Evolutionary conservation across 23 tunicate genomes (phyloP).

Genomic region (Ascidia mentula): DNA sequence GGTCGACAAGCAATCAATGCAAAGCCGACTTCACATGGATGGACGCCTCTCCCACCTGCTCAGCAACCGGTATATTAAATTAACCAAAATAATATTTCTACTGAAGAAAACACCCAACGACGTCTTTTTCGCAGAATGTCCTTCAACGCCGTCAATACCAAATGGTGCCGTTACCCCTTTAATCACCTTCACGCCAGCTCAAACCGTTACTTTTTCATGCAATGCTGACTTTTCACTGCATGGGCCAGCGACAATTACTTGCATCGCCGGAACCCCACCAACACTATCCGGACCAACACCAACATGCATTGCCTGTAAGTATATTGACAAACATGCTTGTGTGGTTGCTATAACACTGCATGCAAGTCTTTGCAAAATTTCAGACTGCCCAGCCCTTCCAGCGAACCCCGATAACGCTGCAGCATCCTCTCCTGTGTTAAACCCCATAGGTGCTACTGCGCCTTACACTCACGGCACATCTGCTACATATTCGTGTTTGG

Average conservation of each 20-base stretch:
- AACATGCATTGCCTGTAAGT: not conserved
- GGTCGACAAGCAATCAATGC: not conserved
- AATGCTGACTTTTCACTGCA: not conserved
- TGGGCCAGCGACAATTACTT: not conserved
- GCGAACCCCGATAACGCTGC: not conserved
- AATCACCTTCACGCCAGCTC: not conserved
- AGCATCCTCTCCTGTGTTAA: not conserved
- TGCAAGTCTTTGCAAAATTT: too few relatives aligned
- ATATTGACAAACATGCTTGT: too few relatives aligned
- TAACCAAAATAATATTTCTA: too few relatives aligned
- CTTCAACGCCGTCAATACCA: not conserved
- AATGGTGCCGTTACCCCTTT: not conserved
- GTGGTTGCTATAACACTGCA: too few relatives aligned
- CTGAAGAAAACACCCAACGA: too few relatives aligned
- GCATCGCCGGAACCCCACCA: not conserved
- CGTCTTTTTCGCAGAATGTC: too few relatives aligned
- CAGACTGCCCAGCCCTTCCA: not conserved
- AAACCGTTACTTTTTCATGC: not conserved
- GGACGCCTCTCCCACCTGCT: not conserved
- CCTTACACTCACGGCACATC: not conserved
- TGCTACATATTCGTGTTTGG: not conserved
- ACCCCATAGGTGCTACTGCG: not conserved
- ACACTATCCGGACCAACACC: not conserved
- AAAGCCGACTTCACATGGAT: not conserved
- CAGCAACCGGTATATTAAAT: not conserved